Conservation (phyloP, 64 coral and sea anemone species). For the Montipora capricornis region DNA sequence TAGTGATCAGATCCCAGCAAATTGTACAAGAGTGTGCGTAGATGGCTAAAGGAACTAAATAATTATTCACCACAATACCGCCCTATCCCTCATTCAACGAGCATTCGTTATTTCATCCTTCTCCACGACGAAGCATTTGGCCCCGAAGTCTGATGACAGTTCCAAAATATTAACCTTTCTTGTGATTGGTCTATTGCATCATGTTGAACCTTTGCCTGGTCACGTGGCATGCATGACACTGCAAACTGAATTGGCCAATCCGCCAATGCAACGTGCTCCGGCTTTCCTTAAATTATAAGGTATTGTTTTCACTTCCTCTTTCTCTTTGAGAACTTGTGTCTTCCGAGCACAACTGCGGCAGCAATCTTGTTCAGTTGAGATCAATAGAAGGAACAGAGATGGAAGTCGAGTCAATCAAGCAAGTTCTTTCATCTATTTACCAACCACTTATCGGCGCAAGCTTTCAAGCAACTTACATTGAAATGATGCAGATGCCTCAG, state of each 20-base stretch:
- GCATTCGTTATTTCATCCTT: too few relatives aligned
- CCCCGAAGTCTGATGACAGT: too few relatives aligned
- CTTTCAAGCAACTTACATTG: background rate
- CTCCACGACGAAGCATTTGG: too few relatives aligned
- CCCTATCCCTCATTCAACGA: too few relatives aligned
- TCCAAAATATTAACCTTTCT: too few relatives aligned
- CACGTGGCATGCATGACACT: background rate
- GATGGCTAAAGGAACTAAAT: too few relatives aligned
- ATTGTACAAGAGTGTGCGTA: too few relatives aligned
- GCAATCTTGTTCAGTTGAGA: background rate
- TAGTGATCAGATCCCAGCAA: too few relatives aligned
- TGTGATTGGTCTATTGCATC: too few relatives aligned
- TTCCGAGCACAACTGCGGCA: background rate
- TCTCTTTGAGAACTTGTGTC: background rate
- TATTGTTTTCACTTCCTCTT: background rate
- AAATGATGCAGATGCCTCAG: background rate
- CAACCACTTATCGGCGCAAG: background rate
- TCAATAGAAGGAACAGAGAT: background rate
- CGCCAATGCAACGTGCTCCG: background rate
- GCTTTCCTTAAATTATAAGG: background rate
- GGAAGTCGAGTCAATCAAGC: background rate
- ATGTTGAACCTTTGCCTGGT: background rate
- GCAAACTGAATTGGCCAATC: background rate
- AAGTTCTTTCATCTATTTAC: background rate
- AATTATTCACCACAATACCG: too few relatives aligned